Percentiles rank a stretch among this genome's conserved stretches.
phyloP scores from a whole-genome alignment of 2,113 vertebrate genomes.

The Mus musculus region DNA sequence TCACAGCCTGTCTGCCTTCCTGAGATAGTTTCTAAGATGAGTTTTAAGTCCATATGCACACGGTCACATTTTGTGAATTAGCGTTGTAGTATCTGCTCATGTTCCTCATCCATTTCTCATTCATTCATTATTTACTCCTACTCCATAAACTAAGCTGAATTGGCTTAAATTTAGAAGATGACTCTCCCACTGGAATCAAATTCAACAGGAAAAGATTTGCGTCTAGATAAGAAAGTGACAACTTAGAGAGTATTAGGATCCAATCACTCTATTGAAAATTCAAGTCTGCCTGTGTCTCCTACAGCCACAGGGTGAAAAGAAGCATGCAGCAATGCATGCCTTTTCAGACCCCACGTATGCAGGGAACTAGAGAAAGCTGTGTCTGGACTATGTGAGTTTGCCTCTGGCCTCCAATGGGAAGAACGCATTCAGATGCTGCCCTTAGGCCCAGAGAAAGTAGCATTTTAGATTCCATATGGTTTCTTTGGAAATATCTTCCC shows the following conservation, averaged over 20 bases:
- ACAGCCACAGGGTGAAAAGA: background rate
- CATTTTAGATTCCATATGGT: background rate
- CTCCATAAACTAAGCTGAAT: slow-evolving; percentile 24
- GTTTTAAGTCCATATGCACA: background rate
- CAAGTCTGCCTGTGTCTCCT: background rate
- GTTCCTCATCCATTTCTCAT: slow-evolving; percentile 28
- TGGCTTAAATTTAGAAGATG: slow-evolving; percentile 21
- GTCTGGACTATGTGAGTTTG: background rate
- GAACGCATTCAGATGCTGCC: background rate
- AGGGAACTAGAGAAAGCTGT: background rate
- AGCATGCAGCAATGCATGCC: fast-evolving
- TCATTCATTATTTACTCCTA: slow-evolving; percentile 47
- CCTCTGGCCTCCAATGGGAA: background rate
- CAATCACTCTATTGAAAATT: background rate
- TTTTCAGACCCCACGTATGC: background rate
- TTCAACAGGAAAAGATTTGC: background rate
- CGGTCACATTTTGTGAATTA: background rate
- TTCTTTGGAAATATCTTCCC: background rate
- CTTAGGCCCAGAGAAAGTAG: background rate
- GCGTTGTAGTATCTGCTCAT: background rate
- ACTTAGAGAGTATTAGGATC: background rate
- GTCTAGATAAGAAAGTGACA: background rate
- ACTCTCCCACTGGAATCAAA: background rate
- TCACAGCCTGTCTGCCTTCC: slow-evolving; percentile 8
- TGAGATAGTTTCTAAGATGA: slow-evolving; percentile 19